Evolutionary conservation across 2,797 vertebrate genomes (phyloP).

Genomic region (Peromyscus attwateri): DNA sequence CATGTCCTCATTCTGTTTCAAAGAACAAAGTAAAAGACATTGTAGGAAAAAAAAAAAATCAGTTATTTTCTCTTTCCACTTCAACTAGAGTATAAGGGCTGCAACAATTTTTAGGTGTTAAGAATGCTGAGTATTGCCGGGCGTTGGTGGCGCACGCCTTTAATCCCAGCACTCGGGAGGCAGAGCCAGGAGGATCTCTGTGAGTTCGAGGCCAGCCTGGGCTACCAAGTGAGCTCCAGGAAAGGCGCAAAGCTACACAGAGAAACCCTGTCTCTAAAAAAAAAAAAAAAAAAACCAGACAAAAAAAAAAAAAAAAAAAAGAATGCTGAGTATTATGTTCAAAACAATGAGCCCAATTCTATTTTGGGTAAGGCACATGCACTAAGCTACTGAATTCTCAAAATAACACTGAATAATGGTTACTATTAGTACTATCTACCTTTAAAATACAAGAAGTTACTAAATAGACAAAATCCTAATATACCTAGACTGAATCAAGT

Average conservation of each 20-base stretch:
- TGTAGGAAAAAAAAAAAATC: background rate
- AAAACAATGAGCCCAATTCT: background rate
- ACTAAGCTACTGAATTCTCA: background rate
- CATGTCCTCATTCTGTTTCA: background rate
- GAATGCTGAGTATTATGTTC: background rate
- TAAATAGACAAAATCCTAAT: background rate
- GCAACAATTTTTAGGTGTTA: background rate
- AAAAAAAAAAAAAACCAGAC: too few relatives aligned
- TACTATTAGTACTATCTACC: background rate
- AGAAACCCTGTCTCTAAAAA: too few relatives aligned
- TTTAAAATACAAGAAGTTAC: background rate
- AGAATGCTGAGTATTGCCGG: background rate
- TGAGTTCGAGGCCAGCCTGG: too few relatives aligned
- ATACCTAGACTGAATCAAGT: background rate
- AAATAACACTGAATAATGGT: background rate
- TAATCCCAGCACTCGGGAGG: too few relatives aligned
- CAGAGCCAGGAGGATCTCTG: too few relatives aligned
- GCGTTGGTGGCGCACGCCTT: too few relatives aligned
- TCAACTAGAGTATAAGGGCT: background rate
- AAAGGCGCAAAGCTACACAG: too few relatives aligned
- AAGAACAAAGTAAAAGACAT: background rate
- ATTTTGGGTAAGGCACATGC: background rate
- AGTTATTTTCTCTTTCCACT: background rate
- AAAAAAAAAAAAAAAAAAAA: too few relatives aligned
- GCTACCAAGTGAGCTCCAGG: too few relatives aligned